Evolutionary conservation across 2,797 vertebrate species (phyloP).

Genomic region (Ctenopoma multispine): DNA sequence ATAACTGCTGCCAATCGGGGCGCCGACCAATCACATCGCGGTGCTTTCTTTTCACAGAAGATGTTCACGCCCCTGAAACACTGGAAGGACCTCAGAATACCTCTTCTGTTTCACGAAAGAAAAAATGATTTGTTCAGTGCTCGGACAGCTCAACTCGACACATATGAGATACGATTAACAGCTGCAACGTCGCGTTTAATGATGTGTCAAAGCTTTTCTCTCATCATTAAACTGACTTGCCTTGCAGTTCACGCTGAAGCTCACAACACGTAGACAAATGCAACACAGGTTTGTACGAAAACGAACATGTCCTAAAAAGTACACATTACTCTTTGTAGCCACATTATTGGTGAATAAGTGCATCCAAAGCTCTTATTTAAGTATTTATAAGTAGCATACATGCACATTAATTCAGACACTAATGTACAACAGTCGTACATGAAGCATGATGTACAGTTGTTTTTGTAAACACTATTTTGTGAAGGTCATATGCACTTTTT

Average conservation of each 20-base stretch:
- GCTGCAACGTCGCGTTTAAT: background rate
- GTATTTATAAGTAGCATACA: too few species aligned
- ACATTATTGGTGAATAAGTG: background rate
- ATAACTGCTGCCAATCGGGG: slow-evolving; percentile 6
- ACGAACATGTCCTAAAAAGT: background rate
- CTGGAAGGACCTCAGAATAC: slow-evolving; percentile 65
- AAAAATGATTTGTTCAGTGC: background rate
- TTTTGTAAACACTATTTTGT: background rate
- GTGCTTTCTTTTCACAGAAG: slow-evolving; percentile 30
- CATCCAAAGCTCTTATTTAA: background rate
- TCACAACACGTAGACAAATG: background rate
- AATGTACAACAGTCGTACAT: too few species aligned
- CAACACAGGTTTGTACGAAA: background rate
- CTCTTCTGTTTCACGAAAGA: slow-evolving; percentile 27
- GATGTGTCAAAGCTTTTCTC: background rate
- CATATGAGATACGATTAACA: background rate
- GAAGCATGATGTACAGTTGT: too few species aligned
- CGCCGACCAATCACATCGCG: slow-evolving; percentile 51
- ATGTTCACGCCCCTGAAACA: slow-evolving; percentile 61
- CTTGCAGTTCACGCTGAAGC: background rate
- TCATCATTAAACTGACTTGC: background rate
- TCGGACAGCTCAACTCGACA: background rate
- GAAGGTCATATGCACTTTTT: background rate
- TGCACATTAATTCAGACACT: background rate
- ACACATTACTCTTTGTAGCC: background rate